phyloP scores from a whole-genome alignment of 2,888 invertebrate species.

The Odontomyia ornata region DNA sequence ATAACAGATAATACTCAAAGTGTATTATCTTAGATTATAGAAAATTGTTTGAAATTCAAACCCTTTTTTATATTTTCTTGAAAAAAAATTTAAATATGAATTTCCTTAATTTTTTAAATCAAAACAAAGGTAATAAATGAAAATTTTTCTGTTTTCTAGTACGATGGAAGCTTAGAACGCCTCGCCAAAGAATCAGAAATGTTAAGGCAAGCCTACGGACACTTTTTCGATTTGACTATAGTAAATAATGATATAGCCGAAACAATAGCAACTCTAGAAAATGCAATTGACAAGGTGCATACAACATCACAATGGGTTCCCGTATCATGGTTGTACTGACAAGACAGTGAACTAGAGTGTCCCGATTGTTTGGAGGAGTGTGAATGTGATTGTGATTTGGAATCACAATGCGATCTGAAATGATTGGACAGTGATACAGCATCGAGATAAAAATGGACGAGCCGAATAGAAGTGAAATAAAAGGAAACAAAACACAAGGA shows the following conservation, averaged over 20 bases:
- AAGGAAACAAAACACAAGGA: no score
- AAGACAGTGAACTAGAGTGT: constrained; percentile 65
- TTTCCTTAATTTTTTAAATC: no score
- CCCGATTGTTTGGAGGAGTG: constrained; percentile 64
- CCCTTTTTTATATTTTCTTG: no score
- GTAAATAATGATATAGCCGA: constrained; percentile 99
- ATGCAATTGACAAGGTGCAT: constrained; percentile 89
- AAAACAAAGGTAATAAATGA: no score
- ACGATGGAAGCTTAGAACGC: constrained; percentile 96
- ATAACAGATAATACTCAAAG: no score
- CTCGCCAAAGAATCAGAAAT: constrained; percentile 96
- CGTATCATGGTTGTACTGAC: constrained; percentile 87
- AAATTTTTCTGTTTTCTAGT: constrained; percentile 70
- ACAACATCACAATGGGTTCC: constrained; percentile 97
- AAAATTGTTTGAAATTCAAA: no score
- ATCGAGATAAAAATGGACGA: background rate
- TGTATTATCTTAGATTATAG: no score
- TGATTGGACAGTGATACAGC: constrained; percentile 22
- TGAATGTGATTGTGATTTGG: constrained; percentile 63
- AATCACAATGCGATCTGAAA: constrained; percentile 50
- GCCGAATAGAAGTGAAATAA: no score
- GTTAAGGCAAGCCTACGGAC: constrained; percentile 95
- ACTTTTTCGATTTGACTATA: constrained; percentile 97
- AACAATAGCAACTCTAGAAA: constrained; percentile 91
- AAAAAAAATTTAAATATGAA: no score